A percentile compares a stretch with the other conserved stretches of the same genome.
Evolutionary conservation across 2,888 invertebrate genomes (phyloP).

Genomic region (Merodon equestris): DNA sequence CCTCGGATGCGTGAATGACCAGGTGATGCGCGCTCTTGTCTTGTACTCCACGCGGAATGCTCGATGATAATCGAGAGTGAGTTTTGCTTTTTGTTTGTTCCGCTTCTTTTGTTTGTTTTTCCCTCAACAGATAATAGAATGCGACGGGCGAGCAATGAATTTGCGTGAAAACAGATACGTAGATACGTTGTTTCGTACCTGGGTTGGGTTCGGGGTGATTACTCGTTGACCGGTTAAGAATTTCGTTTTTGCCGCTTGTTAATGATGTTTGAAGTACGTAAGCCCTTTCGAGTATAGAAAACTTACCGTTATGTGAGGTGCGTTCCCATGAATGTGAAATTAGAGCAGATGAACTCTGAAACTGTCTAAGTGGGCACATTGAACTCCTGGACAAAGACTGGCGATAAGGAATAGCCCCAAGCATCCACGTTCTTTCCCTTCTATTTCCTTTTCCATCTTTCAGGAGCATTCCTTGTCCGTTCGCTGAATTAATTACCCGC

Average conservation of each 20-base stretch:
- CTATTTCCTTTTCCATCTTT: too few relatives aligned
- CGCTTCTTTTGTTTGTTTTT: conserved; percentile 1
- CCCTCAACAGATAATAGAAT: conserved; percentile 21
- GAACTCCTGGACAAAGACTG: too few relatives aligned
- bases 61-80: conserved; percentile 44
- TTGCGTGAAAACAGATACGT: conserved; percentile 29
- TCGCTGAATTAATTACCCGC: conserved; percentile 54
- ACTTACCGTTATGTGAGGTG: too few relatives aligned
- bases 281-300: background rate
- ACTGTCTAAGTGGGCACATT: background rate
- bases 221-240: conserved; percentile 45
- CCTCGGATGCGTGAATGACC: conserved; percentile 32
- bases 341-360: too few relatives aligned
- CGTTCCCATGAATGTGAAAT: too few relatives aligned
- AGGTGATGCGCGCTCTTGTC: conserved; percentile 6
- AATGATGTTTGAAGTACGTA: background rate
- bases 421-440: too few relatives aligned
- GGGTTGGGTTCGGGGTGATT: conserved; percentile 5
- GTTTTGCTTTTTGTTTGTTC: conserved; percentile 7
- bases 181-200: conserved; percentile 3
- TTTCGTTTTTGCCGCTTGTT: background rate
- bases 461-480: too few relatives aligned
- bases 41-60: conserved; percentile 5
- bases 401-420: too few relatives aligned
- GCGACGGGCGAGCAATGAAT: conserved; percentile 27